A percentile compares a stretch with the other conserved stretches of the same genome.
phyloP scores from a whole-genome alignment of 2,113 vertebrate species.

The Lycaon pictus region DNA sequence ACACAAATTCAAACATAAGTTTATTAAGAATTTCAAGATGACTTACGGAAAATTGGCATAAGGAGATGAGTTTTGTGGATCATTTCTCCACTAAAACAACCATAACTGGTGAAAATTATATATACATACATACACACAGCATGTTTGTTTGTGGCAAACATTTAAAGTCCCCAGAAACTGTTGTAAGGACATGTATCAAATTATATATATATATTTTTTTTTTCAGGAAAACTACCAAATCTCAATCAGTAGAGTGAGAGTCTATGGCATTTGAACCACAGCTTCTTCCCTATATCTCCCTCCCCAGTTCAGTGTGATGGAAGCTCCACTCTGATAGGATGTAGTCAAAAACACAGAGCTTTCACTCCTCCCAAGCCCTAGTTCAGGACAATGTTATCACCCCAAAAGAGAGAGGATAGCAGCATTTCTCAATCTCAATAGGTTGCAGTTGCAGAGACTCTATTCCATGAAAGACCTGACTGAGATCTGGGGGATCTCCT shows the following conservation, averaged over 20 bases:
- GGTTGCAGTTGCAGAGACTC: background rate
- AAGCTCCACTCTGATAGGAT: background rate
- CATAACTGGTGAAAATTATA: background rate
- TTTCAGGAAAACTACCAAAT: background rate
- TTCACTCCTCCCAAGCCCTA: background rate
- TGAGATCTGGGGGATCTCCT: background rate
- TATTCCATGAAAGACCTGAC: background rate
- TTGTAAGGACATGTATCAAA: background rate
- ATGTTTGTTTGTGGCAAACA: background rate
- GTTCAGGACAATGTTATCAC: background rate
- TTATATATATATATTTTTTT: background rate
- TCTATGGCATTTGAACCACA: background rate
- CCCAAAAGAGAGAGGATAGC: background rate
- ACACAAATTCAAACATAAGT: background rate
- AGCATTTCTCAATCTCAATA: background rate
- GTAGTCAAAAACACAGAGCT: background rate
- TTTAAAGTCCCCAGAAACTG: background rate
- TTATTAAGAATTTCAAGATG: slow-evolving; percentile 20
- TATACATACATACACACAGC: too few species aligned
- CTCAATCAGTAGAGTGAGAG: background rate
- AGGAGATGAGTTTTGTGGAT: background rate
- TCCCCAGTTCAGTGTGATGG: background rate
- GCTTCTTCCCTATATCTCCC: background rate
- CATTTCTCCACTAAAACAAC: background rate
- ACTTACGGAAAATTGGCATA: background rate